A percentile compares a stretch with the other conserved stretches of the same genome.
Evolutionary conservation across 30 jellyfish, hydroid and myxozoan species (phyloP).

Genomic region (Pelagia noctiluca): DNA sequence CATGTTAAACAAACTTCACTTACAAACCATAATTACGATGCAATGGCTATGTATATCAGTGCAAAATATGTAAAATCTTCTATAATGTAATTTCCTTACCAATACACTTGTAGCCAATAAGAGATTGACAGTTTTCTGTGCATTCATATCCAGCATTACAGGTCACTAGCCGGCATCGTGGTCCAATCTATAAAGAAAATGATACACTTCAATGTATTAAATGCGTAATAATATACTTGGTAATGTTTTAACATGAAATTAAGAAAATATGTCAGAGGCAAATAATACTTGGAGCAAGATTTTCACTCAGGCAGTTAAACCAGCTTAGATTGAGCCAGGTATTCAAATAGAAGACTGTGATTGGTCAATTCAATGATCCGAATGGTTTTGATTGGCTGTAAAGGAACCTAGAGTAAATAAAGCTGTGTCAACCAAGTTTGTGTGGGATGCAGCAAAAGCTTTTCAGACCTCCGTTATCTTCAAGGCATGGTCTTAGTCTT

Average conservation of each 20-base stretch:
- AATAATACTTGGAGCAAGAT: background rate
- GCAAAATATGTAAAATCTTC: background rate
- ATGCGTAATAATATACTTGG: background rate
- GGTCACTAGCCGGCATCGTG: slow-evolving; percentile 28
- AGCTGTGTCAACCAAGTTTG: no score
- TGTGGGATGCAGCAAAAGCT: no score
- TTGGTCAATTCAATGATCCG: background rate
- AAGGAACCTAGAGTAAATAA: no score
- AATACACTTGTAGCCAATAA: slow-evolving; percentile 40
- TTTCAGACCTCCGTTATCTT: no score
- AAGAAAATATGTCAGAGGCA: no score
- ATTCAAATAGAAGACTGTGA: background rate
- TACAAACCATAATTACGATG: background rate
- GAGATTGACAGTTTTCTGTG: slow-evolving; percentile 10
- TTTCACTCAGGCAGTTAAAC: background rate
- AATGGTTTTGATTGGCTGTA: no score
- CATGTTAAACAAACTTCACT: background rate
- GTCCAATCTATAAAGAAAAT: slow-evolving; percentile 34
- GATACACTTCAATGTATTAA: background rate
- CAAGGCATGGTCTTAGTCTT: no score
- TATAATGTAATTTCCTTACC: slow-evolving; percentile 13
- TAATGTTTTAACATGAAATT: no score
- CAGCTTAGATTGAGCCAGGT: background rate
- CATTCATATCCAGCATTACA: slow-evolving; percentile 45
- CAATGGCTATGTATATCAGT: background rate